Conservation (phyloP, 2,797 vertebrate species). For the Acanthurus tractus region DNA sequence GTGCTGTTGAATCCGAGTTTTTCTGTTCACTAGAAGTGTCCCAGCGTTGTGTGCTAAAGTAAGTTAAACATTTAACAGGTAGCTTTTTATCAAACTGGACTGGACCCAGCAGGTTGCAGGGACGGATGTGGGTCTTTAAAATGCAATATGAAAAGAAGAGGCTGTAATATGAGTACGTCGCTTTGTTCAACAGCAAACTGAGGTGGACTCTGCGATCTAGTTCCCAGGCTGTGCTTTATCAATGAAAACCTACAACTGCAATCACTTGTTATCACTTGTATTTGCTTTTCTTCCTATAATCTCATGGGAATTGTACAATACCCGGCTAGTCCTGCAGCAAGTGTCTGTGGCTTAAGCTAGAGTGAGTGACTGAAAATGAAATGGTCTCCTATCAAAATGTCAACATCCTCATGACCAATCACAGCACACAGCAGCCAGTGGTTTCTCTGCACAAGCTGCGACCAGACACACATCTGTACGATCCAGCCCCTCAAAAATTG, state of each 20-base stretch:
- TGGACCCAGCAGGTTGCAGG: background rate
- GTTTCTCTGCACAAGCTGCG: constrained; percentile 32
- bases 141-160: background rate
- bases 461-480: constrained; percentile 46
- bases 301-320: constrained; percentile 13
- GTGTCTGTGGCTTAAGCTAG: constrained; percentile 8
- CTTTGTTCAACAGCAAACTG: background rate
- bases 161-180: background rate
- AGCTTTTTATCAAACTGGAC: background rate
- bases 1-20: no score
- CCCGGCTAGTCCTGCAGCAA: background rate
- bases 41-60: background rate
- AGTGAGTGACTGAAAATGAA: constrained; percentile 19
- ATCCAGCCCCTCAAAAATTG: constrained; percentile 48
- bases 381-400: constrained; percentile 30
- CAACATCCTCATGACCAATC: constrained; percentile 31
- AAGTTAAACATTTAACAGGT: background rate
- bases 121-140: no score
- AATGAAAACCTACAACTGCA: constrained; percentile 8
- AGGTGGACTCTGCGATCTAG: background rate
- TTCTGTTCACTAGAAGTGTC: background rate
- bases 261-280: constrained; percentile 6
- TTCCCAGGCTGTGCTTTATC: background rate
- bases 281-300: constrained; percentile 27
- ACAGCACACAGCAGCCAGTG: constrained; percentile 14